Percentiles rank a stretch among this genome's conserved stretches.
Conservation (phyloP, 2,797 vertebrate genomes). For the Percopsis omiscomaycus region DNA sequence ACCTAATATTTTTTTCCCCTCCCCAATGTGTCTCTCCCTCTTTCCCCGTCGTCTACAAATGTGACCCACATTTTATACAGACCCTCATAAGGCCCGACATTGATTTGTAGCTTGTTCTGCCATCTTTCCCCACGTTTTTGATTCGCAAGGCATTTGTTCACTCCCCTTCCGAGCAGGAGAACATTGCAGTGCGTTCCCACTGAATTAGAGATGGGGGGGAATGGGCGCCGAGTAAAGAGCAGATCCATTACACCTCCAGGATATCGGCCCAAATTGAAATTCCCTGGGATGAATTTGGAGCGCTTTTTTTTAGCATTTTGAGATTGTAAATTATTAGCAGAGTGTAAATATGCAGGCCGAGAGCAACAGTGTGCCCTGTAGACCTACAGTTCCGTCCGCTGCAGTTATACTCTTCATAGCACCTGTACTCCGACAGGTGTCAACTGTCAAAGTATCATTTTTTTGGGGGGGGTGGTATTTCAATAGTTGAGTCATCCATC, state of each 20-base stretch:
- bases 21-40: neutral
- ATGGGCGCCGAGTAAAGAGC: too few species aligned
- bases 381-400: neutral
- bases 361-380: neutral
- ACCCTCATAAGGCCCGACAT: slow-evolving; percentile 9
- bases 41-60: neutral
- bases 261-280: slow-evolving; percentile 7
- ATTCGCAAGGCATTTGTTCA: slow-evolving; percentile 19
- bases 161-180: slow-evolving; percentile 8
- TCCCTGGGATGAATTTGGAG: slow-evolving; percentile 4
- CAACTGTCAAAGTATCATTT: neutral
- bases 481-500: too few species aligned
- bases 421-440: too few species aligned
- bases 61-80: slow-evolving; percentile 6
- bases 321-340: slow-evolving; percentile 19
- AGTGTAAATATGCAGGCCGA: neutral
- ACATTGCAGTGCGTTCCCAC: slow-evolving; percentile 17
- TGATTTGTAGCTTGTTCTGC: slow-evolving; percentile 19
- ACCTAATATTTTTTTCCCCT: neutral
- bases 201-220: neutral
- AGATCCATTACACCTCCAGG: neutral
- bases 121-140: slow-evolving; percentile 10
- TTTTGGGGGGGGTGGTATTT: neutral
- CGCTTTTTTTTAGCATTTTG: neutral
- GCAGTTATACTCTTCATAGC: neutral